Conservation (phyloP, 2,113 vertebrate species). For the Phoxinus phoxinus region DNA sequence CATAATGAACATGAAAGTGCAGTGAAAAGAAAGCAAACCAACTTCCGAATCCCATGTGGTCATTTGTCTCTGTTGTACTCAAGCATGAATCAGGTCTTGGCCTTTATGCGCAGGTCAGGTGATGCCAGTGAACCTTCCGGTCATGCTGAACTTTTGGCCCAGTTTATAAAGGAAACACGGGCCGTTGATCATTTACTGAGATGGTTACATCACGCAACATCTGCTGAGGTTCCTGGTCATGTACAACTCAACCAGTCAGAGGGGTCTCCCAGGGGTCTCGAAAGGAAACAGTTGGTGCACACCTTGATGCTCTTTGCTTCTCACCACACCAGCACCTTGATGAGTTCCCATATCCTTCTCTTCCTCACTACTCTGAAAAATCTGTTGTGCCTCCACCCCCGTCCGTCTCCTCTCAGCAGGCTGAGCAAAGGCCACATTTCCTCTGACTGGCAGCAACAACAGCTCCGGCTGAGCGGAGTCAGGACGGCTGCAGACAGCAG, state of each 20-base stretch:
- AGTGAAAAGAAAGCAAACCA: constrained; percentile 24
- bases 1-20: background rate
- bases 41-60: constrained; percentile 12
- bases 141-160: constrained; percentile 22
- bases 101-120: constrained; percentile 36
- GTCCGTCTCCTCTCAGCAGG: constrained; percentile 3
- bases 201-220: constrained; percentile 8
- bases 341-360: constrained; percentile 1
- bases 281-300: background rate
- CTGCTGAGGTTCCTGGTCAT: background rate
- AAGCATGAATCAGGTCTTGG: constrained; percentile 32
- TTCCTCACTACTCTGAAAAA: constrained; percentile 9
- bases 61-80: background rate
- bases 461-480: constrained; percentile 56
- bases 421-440: constrained; percentile 55
- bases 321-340: background rate
- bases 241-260: background rate
- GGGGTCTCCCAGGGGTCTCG: background rate
- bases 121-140: constrained; percentile 21
- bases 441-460: constrained; percentile 61
- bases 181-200: constrained; percentile 14
- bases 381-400: background rate
- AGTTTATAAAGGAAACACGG: constrained; percentile 24
- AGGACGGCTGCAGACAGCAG: constrained; percentile 54
- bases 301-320: constrained; percentile 23